A percentile compares a stretch with the other conserved stretches of the same genome.
phyloP scores from a whole-genome alignment of 2,797 vertebrate genomes.

The Alauda arvensis region DNA sequence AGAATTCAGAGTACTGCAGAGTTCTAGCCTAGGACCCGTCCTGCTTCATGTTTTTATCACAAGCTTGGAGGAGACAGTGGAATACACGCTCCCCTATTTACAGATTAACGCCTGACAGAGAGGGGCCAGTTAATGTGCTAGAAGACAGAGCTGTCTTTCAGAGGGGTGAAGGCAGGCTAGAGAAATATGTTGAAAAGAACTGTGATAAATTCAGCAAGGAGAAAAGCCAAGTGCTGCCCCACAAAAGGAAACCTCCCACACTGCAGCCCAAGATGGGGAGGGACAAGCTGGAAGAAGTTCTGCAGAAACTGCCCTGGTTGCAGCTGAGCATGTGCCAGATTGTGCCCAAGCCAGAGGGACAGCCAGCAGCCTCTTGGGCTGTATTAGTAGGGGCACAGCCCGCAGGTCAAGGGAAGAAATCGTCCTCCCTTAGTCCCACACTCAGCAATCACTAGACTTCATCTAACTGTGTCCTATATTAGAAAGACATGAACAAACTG shows the following conservation, averaged over 20 bases:
- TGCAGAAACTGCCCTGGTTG: not conserved
- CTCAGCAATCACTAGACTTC: not conserved
- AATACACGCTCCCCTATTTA: accelerated
- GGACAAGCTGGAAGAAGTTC: not conserved
- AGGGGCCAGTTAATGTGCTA: not conserved
- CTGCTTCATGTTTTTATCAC: not conserved
- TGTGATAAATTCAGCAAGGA: not conserved
- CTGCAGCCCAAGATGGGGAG: not conserved
- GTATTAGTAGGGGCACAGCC: not conserved
- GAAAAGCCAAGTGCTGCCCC: not conserved
- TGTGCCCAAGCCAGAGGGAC: not conserved
- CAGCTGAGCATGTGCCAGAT: not conserved
- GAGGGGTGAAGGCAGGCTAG: not conserved
- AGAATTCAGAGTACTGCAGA: not conserved
- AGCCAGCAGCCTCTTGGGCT: not conserved
- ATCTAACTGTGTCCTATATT: not conserved
- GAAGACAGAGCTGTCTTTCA: not conserved
- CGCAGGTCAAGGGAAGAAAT: not conserved
- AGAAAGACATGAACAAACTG: not conserved
- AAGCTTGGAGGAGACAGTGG: not conserved
- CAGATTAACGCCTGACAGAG: not conserved
- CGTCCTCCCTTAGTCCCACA: not conserved
- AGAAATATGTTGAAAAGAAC: not conserved
- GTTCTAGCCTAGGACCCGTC: not conserved
- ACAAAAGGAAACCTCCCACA: not conserved